Percentiles rank a stretch among this genome's conserved stretches.
Conservation (phyloP, 2,113 vertebrate genomes). For the Sinocyclocheilus anshuiensis region DNA sequence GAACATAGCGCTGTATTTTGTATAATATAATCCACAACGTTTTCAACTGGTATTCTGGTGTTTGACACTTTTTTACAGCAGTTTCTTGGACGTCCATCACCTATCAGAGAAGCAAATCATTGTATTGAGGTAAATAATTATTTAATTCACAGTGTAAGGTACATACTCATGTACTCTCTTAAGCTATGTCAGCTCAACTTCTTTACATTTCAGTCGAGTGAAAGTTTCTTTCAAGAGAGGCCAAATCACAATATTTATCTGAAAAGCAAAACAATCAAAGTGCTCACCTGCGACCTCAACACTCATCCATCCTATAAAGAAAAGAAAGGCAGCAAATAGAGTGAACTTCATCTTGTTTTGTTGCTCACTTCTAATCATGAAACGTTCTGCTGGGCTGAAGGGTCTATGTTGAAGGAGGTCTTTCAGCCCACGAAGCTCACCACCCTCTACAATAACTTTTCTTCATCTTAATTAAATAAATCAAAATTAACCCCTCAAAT, state of each 20-base stretch:
- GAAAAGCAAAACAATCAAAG: too few relatives aligned
- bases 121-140: neutral
- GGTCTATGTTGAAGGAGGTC: constrained; percentile 15
- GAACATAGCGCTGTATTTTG: accelerated
- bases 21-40: accelerated
- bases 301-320: neutral
- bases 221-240: too few relatives aligned
- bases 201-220: neutral
- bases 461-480: neutral
- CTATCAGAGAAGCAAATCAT: constrained; percentile 35
- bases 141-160: neutral
- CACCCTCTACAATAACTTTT: neutral
- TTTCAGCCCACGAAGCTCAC: constrained; percentile 8
- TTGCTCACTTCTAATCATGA: neutral
- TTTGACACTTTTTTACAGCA: neutral
- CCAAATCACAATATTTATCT: too few relatives aligned
- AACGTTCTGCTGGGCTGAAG: neutral
- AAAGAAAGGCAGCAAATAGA: neutral
- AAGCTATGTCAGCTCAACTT: neutral
- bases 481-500: too few relatives aligned
- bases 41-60: accelerated
- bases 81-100: accelerated
- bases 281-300: neutral
- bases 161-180: neutral
- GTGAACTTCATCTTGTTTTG: neutral